Conservation (phyloP, 2,113 vertebrate species). For the Labrus mixtus region DNA sequence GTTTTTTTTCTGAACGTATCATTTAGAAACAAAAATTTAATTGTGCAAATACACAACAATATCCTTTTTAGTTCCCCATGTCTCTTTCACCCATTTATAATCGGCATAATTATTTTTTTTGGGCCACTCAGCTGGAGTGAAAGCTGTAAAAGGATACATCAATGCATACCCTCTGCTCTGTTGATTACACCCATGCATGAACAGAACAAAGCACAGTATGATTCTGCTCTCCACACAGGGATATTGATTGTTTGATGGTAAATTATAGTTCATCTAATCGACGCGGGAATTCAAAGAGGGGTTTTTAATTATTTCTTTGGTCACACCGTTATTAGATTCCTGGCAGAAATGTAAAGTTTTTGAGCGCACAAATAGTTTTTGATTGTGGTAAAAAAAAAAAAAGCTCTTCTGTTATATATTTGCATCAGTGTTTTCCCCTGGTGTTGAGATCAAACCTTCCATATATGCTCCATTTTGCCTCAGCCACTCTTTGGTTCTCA, state of each 20-base stretch:
- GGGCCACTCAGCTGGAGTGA: not conserved
- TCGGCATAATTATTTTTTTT: too few relatives aligned
- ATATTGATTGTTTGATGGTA: conserved; percentile 1
- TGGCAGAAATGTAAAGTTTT: not conserved
- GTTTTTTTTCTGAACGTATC: too few relatives aligned
- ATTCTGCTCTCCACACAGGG: not conserved
- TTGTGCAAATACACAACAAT: too few relatives aligned
- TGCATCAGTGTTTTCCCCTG: not conserved
- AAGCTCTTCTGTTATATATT: not conserved
- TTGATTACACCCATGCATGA: not conserved
- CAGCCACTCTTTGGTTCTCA: conserved; percentile 21
- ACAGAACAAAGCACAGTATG: conserved; percentile 11
- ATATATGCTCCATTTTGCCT: conserved; percentile 11
- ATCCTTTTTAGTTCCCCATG: too few relatives aligned
- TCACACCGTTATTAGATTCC: too few relatives aligned
- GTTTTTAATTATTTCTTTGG: not conserved
- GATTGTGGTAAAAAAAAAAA: not conserved
- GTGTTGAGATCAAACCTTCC: not conserved
- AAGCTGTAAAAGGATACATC: conserved; percentile 16
- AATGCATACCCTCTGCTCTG: not conserved
- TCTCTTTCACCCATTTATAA: too few relatives aligned
- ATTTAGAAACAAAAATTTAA: too few relatives aligned
- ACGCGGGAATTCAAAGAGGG: not conserved
- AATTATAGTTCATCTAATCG: not conserved
- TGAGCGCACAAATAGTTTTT: not conserved